These are phyloP conservation scores for Drosophila oshimai DNA, from an alignment of 1,140 invertebrate species.

Conservation along the genomic window DNA sequence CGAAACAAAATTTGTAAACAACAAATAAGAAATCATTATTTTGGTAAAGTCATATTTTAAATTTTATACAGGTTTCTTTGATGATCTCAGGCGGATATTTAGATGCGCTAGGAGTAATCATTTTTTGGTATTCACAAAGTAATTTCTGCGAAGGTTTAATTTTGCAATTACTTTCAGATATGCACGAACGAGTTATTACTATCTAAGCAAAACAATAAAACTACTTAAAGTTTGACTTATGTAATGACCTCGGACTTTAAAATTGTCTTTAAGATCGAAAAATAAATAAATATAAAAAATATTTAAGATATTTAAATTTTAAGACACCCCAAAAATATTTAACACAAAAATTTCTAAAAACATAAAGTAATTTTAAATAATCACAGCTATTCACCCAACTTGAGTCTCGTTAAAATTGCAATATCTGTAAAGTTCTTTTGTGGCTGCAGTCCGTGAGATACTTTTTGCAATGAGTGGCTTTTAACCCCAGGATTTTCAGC, in stretches of 20 bases:
- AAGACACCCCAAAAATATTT: too few relatives aligned
- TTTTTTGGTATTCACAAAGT: neutral
- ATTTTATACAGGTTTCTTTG: neutral
- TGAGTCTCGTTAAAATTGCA: neutral
- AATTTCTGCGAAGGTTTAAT: neutral
- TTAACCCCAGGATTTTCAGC: conserved; percentile 6
- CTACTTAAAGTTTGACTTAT: neutral
- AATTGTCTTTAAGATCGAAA: too few relatives aligned
- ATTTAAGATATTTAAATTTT: too few relatives aligned
- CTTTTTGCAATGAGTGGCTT: conserved; percentile 11
- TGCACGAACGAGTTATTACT: neutral
- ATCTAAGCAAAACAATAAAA: too few relatives aligned
- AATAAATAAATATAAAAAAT: too few relatives aligned
- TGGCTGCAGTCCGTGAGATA: neutral
- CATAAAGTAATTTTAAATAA: too few relatives aligned
- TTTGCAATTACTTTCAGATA: neutral
- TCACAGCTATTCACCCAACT: too few relatives aligned
- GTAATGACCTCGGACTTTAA: neutral
- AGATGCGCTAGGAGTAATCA: neutral
- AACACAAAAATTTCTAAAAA: too few relatives aligned
- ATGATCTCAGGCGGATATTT: conserved; percentile 3
- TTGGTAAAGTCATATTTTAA: neutral
- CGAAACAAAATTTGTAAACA: neutral
- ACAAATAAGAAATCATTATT: neutral
- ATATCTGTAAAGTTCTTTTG: neutral